Percentiles rank a stretch among this genome's conserved stretches.
Evolutionary conservation across 2,888 invertebrate genomes (phyloP).

Genomic region (Deilephila porcellus): DNA sequence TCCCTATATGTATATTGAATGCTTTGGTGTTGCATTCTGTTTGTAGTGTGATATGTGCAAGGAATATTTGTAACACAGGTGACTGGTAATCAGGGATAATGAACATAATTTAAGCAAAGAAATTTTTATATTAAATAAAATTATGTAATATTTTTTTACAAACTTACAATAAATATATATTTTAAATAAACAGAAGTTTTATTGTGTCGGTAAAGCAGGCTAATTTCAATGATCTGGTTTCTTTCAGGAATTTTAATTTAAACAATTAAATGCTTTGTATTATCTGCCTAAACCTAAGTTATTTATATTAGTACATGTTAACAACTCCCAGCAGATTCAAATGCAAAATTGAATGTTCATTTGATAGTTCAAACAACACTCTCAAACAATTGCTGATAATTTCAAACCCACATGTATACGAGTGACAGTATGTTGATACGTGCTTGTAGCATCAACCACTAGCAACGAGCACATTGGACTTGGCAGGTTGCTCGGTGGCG

Average conservation of each 20-base stretch:
- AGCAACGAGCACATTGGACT: constrained; percentile 84
- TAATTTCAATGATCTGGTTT: not conserved
- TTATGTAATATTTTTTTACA: constrained; percentile 18
- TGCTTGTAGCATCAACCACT: constrained; percentile 55
- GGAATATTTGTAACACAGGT: not conserved
- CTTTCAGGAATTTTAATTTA: not conserved
- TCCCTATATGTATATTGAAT: not conserved
- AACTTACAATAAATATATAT: constrained; percentile 14
- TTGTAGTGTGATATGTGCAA: not conserved
- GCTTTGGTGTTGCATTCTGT: not conserved
- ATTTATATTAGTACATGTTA: constrained; percentile 9
- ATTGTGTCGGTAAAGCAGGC: not conserved
- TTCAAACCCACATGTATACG: not conserved
- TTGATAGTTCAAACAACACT: not conserved
- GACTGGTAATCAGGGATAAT: constrained; percentile 14
- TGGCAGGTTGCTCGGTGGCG: constrained; percentile 58
- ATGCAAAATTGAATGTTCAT: not conserved
- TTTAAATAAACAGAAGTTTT: constrained; percentile 8
- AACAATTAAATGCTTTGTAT: not conserved
- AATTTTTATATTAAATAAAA: constrained; percentile 15
- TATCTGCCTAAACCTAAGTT: not conserved
- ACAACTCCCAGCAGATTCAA: not conserved
- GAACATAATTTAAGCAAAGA: constrained; percentile 13
- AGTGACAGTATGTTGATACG: not conserved
- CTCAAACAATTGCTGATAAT: not conserved